Base-by-base conservation (phyloP, 2,797 vertebrate genomes). In the Dryobates pubescens region DNA sequence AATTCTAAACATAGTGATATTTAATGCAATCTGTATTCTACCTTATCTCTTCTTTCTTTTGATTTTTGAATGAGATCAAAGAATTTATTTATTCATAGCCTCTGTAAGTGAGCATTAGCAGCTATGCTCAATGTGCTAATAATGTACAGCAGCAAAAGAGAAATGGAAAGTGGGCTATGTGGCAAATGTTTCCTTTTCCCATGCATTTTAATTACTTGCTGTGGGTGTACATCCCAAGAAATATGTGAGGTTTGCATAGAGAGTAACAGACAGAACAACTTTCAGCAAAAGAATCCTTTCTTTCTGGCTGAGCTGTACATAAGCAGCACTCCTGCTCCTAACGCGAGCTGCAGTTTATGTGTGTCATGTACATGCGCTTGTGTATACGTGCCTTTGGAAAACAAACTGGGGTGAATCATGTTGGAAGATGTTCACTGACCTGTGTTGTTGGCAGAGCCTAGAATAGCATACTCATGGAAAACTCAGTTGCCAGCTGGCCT, bases 361-460 rank as follows among this genome's bases (percentile, higher is more conserved):
- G 83, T 71, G 86, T 95, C 57, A 20, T 19, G 27, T 41, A 4
- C 53, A 3, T 11, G 74, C 71, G 51, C 45, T 74, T 85, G 73
- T 94, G 72, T 77, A 13, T 34, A 43, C 43, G 30, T 13, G 43
- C 65, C 73, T 74, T 88, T 51, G 65, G 76, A 56, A 94, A 94
- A 89, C 74, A 88, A 88, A 34, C 65, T 20, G 34, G 67, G 32
- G 56, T 94, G 89, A 85, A 83, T 94, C 90, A 88, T 22, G 2
- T 1, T 85, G 92, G 75, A 81, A 88, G 47, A 75, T 27, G 75
- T 85, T 92, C 83, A 36, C 65, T 83, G 63, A 7, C 36, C 23
- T 8, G 0, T 38, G 62, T 22, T 17, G 3, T 47, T 90, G 75
- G 80, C 56, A 47, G 24, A 54, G 62, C 79, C 68, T 62, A 23